These are phyloP conservation scores for Jacana jacana DNA, from an alignment of 2,113 vertebrate species.

Conservation along the genomic window DNA sequence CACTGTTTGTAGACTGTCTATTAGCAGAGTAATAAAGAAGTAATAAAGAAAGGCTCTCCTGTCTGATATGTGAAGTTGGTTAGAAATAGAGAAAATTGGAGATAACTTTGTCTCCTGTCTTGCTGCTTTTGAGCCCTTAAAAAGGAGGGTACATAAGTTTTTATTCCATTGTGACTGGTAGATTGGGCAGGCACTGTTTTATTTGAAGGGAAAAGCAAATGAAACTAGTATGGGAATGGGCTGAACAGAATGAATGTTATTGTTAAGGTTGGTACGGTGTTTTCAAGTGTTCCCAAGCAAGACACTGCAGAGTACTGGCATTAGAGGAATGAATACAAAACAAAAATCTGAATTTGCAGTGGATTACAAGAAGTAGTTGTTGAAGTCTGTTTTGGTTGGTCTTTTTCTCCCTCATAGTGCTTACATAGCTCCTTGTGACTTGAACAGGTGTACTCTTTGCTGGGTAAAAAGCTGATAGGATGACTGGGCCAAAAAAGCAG, in stretches of 20 bases:
- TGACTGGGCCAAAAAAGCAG: background rate
- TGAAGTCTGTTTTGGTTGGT: background rate
- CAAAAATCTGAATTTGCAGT: background rate
- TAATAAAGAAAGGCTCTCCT: background rate
- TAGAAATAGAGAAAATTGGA: background rate
- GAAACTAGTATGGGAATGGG: background rate
- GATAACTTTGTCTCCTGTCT: background rate
- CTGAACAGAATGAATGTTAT: background rate
- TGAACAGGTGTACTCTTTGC: background rate
- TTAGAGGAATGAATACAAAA: background rate
- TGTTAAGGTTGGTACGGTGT: background rate
- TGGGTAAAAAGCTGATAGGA: background rate
- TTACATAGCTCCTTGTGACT: background rate
- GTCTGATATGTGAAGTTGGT: background rate
- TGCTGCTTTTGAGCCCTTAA: background rate
- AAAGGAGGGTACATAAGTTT: background rate
- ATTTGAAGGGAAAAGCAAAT: background rate
- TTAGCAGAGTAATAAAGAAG: background rate
- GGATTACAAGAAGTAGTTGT: background rate
- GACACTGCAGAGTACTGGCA: background rate
- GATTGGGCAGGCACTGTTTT: background rate
- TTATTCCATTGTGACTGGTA: background rate
- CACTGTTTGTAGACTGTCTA: background rate
- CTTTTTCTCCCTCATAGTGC: background rate
- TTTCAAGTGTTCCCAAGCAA: background rate